Base-by-base conservation (phyloP, 1,140 invertebrate genomes). In the Drosophila carrolli region DNA sequence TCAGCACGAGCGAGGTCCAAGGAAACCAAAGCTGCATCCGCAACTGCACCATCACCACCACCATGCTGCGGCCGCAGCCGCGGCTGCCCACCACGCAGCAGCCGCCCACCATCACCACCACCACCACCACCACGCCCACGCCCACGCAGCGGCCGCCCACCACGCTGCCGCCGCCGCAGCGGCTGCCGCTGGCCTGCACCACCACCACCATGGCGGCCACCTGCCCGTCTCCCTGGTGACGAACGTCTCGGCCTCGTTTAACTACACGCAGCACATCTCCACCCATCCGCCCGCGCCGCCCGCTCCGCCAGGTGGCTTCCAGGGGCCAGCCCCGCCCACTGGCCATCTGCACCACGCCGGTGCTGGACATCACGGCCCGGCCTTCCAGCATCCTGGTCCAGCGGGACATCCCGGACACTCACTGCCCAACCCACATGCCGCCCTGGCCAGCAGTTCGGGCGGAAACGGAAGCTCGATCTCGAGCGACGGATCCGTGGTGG, bases 1-100 rank as follows among this genome's bases (percentile, higher is more conserved):
- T 35, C 98, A 99, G 93, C 98, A 99, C 93, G 98, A 99, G 93
- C 94, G 98, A 55, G 98, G 98, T 9, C 98, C 98, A 0, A 94
- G 98, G 23, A 98, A 98, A 92, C 97, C 97, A 0, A 99, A 97
- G 86, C 84, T 95, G 38, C 95, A 92, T 76, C 91, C 91, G 6
- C 90, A 91, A 19, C 14, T 92, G 48, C 91, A 92, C 50, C 91
- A 92, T 16, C 91, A 92, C 19, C 90, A 90, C 19, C 90, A 81
- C 53, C 81, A 77, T 37, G 75, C 75, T 0, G 83, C 78, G 8
- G 82, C 82, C 0, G 84, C 84, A 40, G 83, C 83, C 1, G 83
- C 83, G 7, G 83, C 83, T 0, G 83, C 84, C 5, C 89, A 90
- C 56, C 91, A 92, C 66, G 81, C 81, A 0, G 63, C 72, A 27